phyloP scores from a whole-genome alignment of 2,888 invertebrate species.

The Candidula unifasciata region DNA sequence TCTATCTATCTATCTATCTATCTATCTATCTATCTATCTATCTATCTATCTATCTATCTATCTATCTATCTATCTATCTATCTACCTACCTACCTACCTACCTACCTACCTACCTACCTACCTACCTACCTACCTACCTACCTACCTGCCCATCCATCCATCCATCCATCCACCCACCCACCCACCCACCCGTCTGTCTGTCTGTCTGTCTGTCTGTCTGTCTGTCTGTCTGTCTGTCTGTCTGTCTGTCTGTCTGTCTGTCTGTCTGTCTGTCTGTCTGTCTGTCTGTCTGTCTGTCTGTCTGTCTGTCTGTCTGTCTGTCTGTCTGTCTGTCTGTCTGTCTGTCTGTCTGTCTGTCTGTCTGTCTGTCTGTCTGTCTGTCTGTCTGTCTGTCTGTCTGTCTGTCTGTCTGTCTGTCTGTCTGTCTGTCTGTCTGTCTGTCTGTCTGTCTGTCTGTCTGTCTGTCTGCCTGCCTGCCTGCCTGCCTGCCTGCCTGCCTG shows the following conservation, averaged over 20 bases:
- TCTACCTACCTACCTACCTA: not conserved
- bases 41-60: slow-evolving; percentile 8
- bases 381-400: no score
- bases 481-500: not conserved
- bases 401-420: no score
- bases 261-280: not conserved
- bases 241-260: no score
- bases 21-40: slow-evolving; percentile 8
- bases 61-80: slow-evolving; percentile 8
- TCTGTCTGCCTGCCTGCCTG: not conserved
- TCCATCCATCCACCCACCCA: not conserved
- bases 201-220: not conserved
- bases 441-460: slow-evolving; percentile 20
- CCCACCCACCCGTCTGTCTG: not conserved
- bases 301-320: slow-evolving; percentile 8
- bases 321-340: slow-evolving; percentile 1
- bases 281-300: slow-evolving; percentile 2
- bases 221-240: not conserved
- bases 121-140: not conserved
- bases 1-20: not conserved
- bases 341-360: not conserved
- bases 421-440: slow-evolving; percentile 6
- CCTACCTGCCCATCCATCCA: not conserved
- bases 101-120: not conserved
- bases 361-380: not conserved